Percentiles rank a stretch among this genome's conserved stretches.
phyloP scores from a whole-genome alignment of 2,797 vertebrate genomes.

The Sylvilagus floridanus region DNA sequence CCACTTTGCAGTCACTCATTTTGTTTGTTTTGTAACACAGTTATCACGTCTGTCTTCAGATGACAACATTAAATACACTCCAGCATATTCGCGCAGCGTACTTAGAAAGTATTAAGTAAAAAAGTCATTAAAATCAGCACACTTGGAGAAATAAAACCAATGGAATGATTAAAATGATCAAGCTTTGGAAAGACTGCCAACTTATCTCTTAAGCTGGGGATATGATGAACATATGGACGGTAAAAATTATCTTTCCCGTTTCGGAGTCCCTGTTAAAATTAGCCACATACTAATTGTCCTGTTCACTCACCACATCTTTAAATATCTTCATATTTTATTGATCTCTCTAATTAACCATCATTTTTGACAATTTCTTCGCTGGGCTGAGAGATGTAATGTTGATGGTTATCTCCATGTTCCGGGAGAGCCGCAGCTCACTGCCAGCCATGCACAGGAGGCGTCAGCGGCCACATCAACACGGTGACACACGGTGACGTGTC shows the following conservation, averaged over 20 bases:
- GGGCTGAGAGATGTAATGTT: constrained; percentile 25
- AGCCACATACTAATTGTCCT: constrained; percentile 72
- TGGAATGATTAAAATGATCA: neutral
- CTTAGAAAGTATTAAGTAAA: constrained; percentile 45
- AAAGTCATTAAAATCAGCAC: constrained; percentile 44
- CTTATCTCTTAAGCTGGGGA: constrained; percentile 66
- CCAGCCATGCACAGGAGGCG: neutral
- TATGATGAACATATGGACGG: constrained; percentile 56
- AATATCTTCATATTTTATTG: constrained; percentile 81
- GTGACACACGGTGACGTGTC: neutral
- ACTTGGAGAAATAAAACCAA: constrained; percentile 28
- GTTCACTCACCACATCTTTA: constrained; percentile 73
- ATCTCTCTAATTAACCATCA: constrained; percentile 78
- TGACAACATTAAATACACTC: neutral
- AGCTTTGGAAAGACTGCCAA: constrained; percentile 47
- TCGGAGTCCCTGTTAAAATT: constrained; percentile 81
- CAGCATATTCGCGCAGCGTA: constrained; percentile 11
- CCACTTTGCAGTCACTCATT: neutral
- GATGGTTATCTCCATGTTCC: constrained; percentile 53
- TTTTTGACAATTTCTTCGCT: constrained; percentile 49
- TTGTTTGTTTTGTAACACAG: constrained; percentile 25
- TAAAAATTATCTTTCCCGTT: constrained; percentile 74
- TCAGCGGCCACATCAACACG: neutral
- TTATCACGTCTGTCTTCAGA: constrained; percentile 10
- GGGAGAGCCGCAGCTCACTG: neutral